These are phyloP conservation scores for Lydus trimaculatus DNA, from an alignment of 2,888 invertebrate species.

Conservation along the genomic window DNA sequence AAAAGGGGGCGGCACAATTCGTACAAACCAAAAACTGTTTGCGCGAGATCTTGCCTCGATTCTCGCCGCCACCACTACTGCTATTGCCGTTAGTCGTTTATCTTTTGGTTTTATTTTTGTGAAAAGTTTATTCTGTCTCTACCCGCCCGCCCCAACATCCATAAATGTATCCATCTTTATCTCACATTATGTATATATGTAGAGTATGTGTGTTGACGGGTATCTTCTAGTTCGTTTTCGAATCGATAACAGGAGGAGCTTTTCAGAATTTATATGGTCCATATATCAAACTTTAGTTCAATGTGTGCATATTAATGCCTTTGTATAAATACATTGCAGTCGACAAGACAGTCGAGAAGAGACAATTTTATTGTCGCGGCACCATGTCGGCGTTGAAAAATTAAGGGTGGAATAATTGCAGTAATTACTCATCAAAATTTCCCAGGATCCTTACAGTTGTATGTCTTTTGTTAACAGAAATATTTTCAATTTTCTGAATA, in stretches of 20 bases:
- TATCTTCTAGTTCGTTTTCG: background rate
- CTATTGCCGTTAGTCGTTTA: constrained; percentile 24
- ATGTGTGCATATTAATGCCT: constrained; percentile 41
- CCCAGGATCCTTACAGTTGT: background rate
- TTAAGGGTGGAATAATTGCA: background rate
- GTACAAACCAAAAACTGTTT: constrained; percentile 19
- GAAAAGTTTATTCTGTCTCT: constrained; percentile 26
- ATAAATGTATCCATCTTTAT: background rate
- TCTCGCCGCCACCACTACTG: background rate
- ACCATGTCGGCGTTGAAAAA: background rate
- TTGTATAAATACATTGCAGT: constrained; percentile 28
- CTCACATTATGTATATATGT: background rate
- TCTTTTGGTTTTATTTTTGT: constrained; percentile 30
- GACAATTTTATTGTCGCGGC: background rate
- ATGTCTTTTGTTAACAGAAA: background rate
- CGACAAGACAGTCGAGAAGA: background rate
- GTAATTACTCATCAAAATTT: background rate
- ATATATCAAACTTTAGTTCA: constrained; percentile 41
- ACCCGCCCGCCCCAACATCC: background rate
- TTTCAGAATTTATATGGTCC: constrained; percentile 31
- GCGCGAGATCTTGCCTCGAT: constrained; percentile 20
- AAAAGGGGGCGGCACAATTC: background rate
- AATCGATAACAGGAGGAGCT: constrained; percentile 35
- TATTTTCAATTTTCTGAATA: no score
- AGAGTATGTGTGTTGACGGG: background rate